Percentiles rank a stretch among this genome's conserved stretches.
Evolutionary conservation across 2,797 vertebrate species (phyloP).

Genomic region (Cryptoprocta ferox): DNA sequence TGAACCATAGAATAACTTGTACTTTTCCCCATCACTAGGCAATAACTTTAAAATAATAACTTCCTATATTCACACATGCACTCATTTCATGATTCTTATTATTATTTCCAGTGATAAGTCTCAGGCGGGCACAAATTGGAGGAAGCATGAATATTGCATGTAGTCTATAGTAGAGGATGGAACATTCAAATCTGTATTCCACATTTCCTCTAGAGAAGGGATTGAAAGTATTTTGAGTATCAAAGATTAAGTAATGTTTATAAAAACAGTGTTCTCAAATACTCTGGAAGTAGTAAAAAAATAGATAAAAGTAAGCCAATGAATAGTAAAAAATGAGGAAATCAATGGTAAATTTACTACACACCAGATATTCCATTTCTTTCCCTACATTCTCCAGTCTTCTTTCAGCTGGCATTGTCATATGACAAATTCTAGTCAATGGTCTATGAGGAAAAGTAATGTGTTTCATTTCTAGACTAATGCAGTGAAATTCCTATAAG

Average conservation of each 20-base stretch:
- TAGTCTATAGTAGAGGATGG: neutral
- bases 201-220: neutral
- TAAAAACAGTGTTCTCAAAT: neutral
- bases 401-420: neutral
- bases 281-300: neutral
- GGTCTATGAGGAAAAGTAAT: neutral
- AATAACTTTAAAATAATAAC: slow-evolving; percentile 25
- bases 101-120: neutral
- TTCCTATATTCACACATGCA: neutral
- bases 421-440: neutral
- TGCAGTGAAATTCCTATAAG: neutral
- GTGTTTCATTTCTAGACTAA: neutral
- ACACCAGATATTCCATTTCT: neutral
- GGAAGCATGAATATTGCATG: neutral
- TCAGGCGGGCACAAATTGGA: neutral
- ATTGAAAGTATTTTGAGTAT: neutral
- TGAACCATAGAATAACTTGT: neutral
- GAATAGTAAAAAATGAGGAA: neutral
- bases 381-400: neutral
- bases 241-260: neutral
- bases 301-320: neutral
- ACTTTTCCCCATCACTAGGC: neutral
- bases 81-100: neutral
- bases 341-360: neutral
- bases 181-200: neutral